Evolutionary conservation across 2,888 invertebrate species (phyloP).

Genomic region (Nemurella pictetii): DNA sequence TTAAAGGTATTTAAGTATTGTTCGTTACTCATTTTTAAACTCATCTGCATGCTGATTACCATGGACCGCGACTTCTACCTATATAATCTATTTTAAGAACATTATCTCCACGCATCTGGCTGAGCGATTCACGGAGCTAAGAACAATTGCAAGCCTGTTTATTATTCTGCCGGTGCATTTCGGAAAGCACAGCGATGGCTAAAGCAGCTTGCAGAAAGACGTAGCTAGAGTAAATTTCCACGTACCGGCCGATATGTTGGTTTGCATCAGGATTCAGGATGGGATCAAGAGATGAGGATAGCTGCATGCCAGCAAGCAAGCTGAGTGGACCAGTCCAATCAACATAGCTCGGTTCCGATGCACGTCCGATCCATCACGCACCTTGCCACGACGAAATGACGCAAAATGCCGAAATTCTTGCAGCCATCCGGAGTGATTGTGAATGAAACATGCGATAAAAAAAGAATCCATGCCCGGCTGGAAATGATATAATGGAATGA

Average conservation of each 20-base stretch:
- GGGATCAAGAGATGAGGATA: too few species aligned
- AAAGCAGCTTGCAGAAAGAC: too few species aligned
- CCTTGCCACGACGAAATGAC: too few species aligned
- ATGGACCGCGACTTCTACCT: background rate
- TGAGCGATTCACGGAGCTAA: too few species aligned
- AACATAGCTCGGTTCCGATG: too few species aligned
- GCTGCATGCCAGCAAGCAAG: too few species aligned
- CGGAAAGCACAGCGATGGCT: too few species aligned
- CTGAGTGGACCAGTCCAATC: too few species aligned
- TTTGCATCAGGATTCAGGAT: too few species aligned
- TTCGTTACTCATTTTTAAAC: background rate
- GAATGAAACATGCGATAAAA: background rate
- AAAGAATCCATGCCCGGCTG: background rate
- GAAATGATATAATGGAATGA: slow-evolving; percentile 7
- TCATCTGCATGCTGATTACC: background rate
- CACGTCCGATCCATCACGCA: too few species aligned
- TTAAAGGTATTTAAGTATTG: background rate
- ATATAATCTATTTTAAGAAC: background rate
- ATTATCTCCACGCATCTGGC: background rate
- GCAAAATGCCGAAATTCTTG: background rate
- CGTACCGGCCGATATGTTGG: too few species aligned
- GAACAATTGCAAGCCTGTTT: background rate
- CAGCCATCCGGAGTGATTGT: background rate
- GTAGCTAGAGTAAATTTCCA: too few species aligned
- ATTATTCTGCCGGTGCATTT: background rate